Conservation (phyloP, 2,888 invertebrate species). For the Steinernema scapterisci region DNA sequence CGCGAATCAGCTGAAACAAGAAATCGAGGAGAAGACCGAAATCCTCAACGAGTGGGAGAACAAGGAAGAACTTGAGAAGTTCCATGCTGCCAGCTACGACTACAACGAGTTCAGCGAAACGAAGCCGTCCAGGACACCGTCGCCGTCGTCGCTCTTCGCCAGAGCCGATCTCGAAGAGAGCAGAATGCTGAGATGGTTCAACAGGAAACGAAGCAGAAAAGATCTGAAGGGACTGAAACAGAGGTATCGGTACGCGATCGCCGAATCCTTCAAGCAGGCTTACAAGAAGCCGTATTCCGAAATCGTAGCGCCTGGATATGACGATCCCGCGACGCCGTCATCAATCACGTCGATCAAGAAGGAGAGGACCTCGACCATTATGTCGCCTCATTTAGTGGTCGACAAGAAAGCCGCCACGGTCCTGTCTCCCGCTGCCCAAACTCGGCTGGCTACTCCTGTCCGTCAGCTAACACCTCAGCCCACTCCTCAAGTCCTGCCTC, state of each 20-base stretch:
- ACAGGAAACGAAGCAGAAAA: neutral
- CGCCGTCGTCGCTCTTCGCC: neutral
- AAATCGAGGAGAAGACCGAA: neutral
- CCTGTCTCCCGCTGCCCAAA: neutral
- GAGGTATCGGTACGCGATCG: neutral
- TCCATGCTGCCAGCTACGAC: neutral
- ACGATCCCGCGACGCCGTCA: neutral
- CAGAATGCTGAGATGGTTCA: neutral
- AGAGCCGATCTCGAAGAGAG: neutral
- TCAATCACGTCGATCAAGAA: neutral
- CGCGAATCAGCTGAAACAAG: neutral
- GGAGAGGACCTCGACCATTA: neutral
- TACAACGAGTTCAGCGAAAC: conserved; percentile 14
- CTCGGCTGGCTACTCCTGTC: neutral
- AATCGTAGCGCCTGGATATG: neutral
- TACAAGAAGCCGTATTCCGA: conserved; percentile 8
- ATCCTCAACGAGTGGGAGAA: neutral
- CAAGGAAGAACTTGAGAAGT: conserved; percentile 13
- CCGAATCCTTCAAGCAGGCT: neutral
- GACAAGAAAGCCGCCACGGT: neutral
- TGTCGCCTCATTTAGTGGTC: neutral
- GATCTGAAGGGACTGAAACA: neutral
- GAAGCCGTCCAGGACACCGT: neutral
- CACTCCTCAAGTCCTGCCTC: neutral
- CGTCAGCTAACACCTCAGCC: neutral